These are phyloP conservation scores for Sturnira hondurensis DNA, from an alignment of 2,113 vertebrate species.

Conservation along the genomic window DNA sequence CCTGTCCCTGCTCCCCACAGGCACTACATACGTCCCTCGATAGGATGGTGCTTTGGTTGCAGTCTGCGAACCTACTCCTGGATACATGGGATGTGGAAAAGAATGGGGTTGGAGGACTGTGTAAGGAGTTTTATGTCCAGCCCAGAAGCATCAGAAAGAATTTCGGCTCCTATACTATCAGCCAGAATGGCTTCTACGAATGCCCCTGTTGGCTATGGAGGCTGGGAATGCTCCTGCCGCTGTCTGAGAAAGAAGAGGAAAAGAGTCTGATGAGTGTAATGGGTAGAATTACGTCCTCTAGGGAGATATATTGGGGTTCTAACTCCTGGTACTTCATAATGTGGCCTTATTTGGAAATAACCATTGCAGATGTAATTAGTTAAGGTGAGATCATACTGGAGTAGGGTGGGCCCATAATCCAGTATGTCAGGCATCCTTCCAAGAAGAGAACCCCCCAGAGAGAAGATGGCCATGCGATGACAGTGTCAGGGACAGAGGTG, in stretches of 20 bases:
- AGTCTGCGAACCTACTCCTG: background rate
- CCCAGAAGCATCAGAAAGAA: background rate
- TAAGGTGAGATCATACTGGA: background rate
- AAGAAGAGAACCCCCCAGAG: background rate
- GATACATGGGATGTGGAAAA: background rate
- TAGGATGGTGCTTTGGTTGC: too few relatives aligned
- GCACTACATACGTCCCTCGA: background rate
- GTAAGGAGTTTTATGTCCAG: background rate
- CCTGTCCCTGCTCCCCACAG: background rate
- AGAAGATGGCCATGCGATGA: too few relatives aligned
- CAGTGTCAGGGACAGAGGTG: background rate
- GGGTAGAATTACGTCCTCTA: background rate
- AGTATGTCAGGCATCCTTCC: background rate
- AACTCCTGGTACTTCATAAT: background rate
- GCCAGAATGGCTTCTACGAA: background rate
- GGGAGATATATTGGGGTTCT: background rate
- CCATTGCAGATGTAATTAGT: background rate
- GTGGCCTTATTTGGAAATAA: background rate
- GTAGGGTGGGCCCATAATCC: background rate
- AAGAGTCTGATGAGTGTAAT: background rate
- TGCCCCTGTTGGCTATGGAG: background rate
- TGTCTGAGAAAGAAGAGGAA: background rate
- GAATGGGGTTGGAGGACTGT: background rate
- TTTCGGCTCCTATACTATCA: background rate
- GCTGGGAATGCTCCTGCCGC: background rate